Percentiles rank a stretch among this genome's conserved stretches.
Conservation (phyloP, 2,797 vertebrate genomes). For the Phrynocephalus guinanensis region DNA sequence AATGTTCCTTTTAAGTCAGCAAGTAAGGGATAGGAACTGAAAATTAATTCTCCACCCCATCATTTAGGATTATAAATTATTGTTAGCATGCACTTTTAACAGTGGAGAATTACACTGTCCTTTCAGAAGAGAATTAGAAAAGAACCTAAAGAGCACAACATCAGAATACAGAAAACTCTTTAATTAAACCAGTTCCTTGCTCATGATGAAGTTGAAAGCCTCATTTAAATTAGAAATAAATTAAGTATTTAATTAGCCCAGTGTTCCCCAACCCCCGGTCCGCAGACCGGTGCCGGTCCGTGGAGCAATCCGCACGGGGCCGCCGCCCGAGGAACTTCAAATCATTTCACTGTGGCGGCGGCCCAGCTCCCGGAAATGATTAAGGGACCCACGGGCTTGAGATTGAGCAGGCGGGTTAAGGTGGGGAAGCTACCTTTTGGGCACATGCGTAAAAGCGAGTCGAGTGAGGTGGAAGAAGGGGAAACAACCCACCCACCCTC, state of each 20-base stretch:
- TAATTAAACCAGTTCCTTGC: not conserved
- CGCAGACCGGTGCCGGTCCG: too few relatives aligned
- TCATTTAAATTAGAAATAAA: conserved; percentile 3
- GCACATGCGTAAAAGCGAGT: too few relatives aligned
- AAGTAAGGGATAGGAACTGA: not conserved
- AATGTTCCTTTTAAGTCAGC: conserved; percentile 15
- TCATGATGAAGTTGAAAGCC: conserved; percentile 2
- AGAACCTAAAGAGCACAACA: not conserved
- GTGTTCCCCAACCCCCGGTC: too few relatives aligned
- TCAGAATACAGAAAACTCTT: conserved; percentile 14
- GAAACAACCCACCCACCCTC: too few relatives aligned
- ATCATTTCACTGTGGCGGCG: too few relatives aligned
- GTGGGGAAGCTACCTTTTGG: too few relatives aligned
- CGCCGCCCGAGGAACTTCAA: too few relatives aligned
- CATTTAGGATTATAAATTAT: not conserved
- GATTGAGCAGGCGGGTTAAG: too few relatives aligned
- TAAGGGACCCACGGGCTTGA: too few relatives aligned
- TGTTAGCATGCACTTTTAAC: not conserved
- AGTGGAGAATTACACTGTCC: not conserved
- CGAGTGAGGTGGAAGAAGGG: too few relatives aligned
- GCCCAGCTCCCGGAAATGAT: too few relatives aligned
- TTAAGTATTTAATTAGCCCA: not conserved
- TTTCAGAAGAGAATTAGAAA: not conserved
- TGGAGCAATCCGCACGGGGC: too few relatives aligned
- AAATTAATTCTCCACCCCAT: conserved; percentile 4